phyloP scores from a whole-genome alignment of 2,797 vertebrate genomes.

The Pseudotriccus pelzelni region DNA sequence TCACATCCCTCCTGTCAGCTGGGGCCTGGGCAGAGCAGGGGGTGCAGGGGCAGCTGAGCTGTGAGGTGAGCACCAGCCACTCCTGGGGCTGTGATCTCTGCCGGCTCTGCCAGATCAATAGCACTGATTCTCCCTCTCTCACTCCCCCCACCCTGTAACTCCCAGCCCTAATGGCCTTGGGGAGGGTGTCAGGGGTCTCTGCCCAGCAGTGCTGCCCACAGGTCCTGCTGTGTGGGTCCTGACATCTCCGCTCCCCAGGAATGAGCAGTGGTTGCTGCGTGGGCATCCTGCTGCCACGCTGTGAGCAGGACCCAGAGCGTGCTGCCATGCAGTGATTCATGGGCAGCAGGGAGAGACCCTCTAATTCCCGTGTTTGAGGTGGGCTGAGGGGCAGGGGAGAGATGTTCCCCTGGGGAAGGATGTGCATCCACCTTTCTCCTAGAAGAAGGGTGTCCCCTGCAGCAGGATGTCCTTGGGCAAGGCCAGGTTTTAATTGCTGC shows the following conservation, averaged over 20 bases:
- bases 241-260: not conserved
- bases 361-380: not conserved
- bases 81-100: not conserved
- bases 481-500: conserved; percentile 39
- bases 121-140: not conserved
- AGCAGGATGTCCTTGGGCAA: conserved; percentile 23
- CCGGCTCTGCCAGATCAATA: not conserved
- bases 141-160: not conserved
- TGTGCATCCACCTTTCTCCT: not conserved
- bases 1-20: not conserved
- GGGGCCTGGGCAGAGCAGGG: not conserved
- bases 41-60: not conserved
- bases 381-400: not conserved
- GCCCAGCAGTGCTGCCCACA: not conserved
- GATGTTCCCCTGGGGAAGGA: not conserved
- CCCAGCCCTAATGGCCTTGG: not conserved
- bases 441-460: not conserved
- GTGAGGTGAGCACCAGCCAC: fast-evolving
- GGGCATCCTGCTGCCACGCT: not conserved
- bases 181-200: not conserved
- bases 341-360: not conserved
- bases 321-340: not conserved
- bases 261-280: not conserved
- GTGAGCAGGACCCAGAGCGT: not conserved
- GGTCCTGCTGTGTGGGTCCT: not conserved